Base-by-base conservation (phyloP, 2,888 invertebrate species). In the Diarsia mendica region DNA sequence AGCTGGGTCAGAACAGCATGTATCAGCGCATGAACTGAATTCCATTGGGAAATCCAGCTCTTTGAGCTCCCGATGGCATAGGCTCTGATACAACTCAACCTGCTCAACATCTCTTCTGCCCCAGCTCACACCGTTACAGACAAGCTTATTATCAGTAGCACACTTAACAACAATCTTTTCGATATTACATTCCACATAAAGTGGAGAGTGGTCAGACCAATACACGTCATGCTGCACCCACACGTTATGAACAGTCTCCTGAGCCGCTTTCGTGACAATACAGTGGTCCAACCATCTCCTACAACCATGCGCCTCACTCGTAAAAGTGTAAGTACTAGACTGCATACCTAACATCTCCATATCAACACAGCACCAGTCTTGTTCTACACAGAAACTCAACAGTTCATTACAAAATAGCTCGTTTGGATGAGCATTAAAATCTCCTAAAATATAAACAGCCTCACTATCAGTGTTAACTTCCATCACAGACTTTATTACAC, bases 261-360 rank as follows among this genome's bases (percentile, higher is more conserved):
- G 39, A 39, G 67, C 67, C 9, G 53, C 67, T 28, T 65, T 53
- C 39, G 67, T 67, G 51, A 67, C 53, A 53, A 51, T 53, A 51
- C 53, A 39, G 39, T 53, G 23, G 44, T 44, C 44, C 44, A 44
- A 44, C 44, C 44, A 44, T 9, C 44, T 44, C 44, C 44, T 44
- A 44, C 44, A 44, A 8, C 44, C 44, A 44, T 44, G 44, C 4
- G 44, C 44, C 44, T 44, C 44, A 44, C 44, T 44, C 44, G 44
- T 44, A 44, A 44, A 44, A 44, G 44, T 44, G 44, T 44, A 44
- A 5, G 44, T 28, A 28, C 28, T 28, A 28, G 28, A 28, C 28
- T 28, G 28, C 28, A 28, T 1, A 28, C 28, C 28, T 28, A 28
- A 28, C 28, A 28, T 28, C 28, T 28, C 28, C 28, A 28, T 28